Percentiles rank a stretch among this genome's conserved stretches.
Conservation (phyloP, 2,797 vertebrate genomes). For the Diplodus sargus region DNA sequence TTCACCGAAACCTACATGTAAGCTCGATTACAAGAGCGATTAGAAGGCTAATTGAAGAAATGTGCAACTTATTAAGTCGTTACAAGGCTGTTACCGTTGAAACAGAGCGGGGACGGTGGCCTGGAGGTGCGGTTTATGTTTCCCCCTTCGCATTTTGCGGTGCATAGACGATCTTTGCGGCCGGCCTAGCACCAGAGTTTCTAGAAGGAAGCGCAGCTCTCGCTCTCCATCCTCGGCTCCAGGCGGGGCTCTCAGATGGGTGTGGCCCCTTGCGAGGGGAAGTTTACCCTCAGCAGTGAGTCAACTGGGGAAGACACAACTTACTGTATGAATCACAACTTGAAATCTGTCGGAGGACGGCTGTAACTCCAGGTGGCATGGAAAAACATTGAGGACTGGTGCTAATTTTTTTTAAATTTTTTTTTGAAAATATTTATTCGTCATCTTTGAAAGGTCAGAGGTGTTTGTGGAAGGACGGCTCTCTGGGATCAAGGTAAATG, state of each 20-base stretch:
- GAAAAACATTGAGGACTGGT: not conserved
- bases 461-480: constrained; percentile 3
- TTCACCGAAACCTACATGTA: not conserved
- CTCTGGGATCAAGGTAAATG: constrained; percentile 40
- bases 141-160: no score
- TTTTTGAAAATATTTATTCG: not conserved
- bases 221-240: not conserved
- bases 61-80: no score
- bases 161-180: constrained; percentile 58
- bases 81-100: not conserved
- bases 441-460: not conserved
- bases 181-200: not conserved
- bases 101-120: not conserved
- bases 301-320: not conserved
- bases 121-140: no score
- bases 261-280: constrained; percentile 41
- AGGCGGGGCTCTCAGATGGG: constrained; percentile 58
- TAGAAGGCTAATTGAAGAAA: not conserved
- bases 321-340: not conserved
- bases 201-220: constrained; percentile 6
- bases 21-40: no score
- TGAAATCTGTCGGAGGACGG: not conserved
- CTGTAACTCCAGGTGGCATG: not conserved
- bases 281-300: not conserved
- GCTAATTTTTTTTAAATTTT: no score